phyloP scores from a whole-genome alignment of 1,140 invertebrate species.

The Papilio polytes region DNA sequence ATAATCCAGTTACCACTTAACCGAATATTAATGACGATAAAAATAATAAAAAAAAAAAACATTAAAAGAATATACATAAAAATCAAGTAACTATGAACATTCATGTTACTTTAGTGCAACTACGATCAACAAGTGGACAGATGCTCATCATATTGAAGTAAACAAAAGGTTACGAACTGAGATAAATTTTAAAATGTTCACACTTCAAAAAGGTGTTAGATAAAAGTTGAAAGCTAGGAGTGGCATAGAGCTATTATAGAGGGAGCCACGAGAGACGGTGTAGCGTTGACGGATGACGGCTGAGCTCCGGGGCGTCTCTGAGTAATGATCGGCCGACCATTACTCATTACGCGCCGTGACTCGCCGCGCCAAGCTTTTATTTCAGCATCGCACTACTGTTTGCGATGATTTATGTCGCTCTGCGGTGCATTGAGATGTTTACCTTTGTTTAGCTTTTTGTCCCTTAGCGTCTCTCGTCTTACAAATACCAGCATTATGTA shows the following conservation, averaged over 20 bases:
- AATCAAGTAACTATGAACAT: background rate
- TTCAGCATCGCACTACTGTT: slow-evolving; percentile 56
- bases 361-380: slow-evolving; percentile 51
- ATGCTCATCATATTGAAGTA: background rate
- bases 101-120: background rate
- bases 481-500: slow-evolving; percentile 20
- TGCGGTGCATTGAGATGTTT: slow-evolving; percentile 35
- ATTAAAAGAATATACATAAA: no score
- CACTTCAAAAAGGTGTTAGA: slow-evolving; percentile 51
- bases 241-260: slow-evolving; percentile 50
- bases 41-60: no score
- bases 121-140: background rate
- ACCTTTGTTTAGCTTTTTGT: slow-evolving; percentile 28
- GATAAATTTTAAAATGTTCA: slow-evolving; percentile 55
- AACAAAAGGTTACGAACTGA: slow-evolving; percentile 9
- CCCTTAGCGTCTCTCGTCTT: background rate
- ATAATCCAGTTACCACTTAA: background rate
- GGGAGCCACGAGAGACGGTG: slow-evolving; percentile 48
- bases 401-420: slow-evolving; percentile 53
- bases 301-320: slow-evolving; percentile 63
- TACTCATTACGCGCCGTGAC: slow-evolving; percentile 70
- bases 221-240: slow-evolving; percentile 40
- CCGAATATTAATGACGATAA: no score
- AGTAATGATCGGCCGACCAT: slow-evolving; percentile 68
- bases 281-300: slow-evolving; percentile 67